Evolutionary conservation across 92 coral and sea anemone species (phyloP).

Genomic region (Parazoanthus swiftii): DNA sequence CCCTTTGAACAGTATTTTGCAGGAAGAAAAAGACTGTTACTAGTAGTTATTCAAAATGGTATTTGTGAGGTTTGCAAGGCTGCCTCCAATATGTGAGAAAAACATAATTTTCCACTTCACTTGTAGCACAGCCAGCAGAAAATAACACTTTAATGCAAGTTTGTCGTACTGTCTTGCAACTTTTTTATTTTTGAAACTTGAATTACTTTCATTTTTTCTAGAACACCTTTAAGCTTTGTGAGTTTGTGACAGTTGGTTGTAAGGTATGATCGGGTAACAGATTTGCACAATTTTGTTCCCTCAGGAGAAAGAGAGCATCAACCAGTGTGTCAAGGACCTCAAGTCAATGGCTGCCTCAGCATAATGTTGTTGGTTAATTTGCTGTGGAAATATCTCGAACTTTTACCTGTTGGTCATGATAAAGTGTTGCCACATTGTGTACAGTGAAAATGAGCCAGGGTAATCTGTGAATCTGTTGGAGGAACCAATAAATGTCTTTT

Average conservation of each 20-base stretch:
- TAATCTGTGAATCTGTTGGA: not conserved
- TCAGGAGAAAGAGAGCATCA: slow-evolving; percentile 95
- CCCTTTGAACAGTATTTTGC: too few species aligned
- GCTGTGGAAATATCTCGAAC: not conserved
- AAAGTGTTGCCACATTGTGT: slow-evolving; percentile 4
- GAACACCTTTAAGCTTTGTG: not conserved
- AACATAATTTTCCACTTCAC: too few species aligned
- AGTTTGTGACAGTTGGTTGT: not conserved
- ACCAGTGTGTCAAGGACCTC: slow-evolving; percentile 93
- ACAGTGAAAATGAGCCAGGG: slow-evolving; percentile 3
- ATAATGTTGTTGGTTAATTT: not conserved
- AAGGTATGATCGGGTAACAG: not conserved
- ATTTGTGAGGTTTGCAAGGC: too few species aligned
- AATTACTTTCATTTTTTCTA: too few species aligned
- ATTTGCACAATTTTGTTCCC: not conserved
- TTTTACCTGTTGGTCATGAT: slow-evolving; percentile 29
- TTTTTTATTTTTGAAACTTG: too few species aligned
- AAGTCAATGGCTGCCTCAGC: slow-evolving; percentile 69
- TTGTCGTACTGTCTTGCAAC: too few species aligned
- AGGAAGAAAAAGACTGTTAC: too few species aligned
- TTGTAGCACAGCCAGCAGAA: too few species aligned
- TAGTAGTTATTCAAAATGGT: too few species aligned
- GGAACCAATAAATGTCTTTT: slow-evolving; percentile 15
- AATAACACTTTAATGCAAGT: too few species aligned
- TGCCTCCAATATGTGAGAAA: too few species aligned